Conservation (phyloP, 2,888 invertebrate genomes). For the Colostygia pectinataria region DNA sequence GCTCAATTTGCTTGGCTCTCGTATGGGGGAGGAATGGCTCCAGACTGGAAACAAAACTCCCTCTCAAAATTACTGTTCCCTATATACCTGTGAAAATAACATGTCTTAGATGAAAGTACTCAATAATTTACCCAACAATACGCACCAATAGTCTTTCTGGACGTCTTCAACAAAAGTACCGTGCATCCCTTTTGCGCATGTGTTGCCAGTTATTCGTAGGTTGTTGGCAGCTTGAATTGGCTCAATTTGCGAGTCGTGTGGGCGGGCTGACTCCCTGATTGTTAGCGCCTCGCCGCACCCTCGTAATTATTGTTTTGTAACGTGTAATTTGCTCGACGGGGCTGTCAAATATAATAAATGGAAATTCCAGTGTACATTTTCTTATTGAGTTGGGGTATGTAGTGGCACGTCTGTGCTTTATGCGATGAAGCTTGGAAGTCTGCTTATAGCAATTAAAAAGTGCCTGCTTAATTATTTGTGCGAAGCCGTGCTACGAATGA, state of each 20-base stretch:
- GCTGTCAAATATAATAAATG: conserved; percentile 35
- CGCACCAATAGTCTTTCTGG: neutral
- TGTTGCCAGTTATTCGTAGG: conserved; percentile 46
- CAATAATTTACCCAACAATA: neutral
- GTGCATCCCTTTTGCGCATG: conserved; percentile 25
- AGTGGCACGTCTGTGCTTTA: conserved; percentile 4
- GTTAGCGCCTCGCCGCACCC: conserved; percentile 44
- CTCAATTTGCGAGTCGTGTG: conserved; percentile 59
- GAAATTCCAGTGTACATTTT: conserved; percentile 27
- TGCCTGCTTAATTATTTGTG: neutral
- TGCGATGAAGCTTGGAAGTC: too few species aligned
- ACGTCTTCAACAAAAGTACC: conserved; percentile 1
- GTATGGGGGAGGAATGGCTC: conserved; percentile 29
- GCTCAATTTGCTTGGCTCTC: conserved; percentile 57
- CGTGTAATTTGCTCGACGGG: conserved; percentile 37
- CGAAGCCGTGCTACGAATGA: neutral
- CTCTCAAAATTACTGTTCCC: conserved; percentile 39
- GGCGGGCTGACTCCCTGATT: conserved; percentile 39
- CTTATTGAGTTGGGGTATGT: conserved; percentile 25
- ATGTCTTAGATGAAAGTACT: neutral
- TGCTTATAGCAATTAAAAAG: neutral
- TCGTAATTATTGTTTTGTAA: conserved; percentile 43
- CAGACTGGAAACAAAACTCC: conserved; percentile 41
- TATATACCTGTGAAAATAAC: neutral
- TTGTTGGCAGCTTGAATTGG: conserved; percentile 47